These are phyloP conservation scores for Erinaceus europaeus DNA, from an alignment of 2,113 vertebrate genomes.

Conservation along the genomic window DNA sequence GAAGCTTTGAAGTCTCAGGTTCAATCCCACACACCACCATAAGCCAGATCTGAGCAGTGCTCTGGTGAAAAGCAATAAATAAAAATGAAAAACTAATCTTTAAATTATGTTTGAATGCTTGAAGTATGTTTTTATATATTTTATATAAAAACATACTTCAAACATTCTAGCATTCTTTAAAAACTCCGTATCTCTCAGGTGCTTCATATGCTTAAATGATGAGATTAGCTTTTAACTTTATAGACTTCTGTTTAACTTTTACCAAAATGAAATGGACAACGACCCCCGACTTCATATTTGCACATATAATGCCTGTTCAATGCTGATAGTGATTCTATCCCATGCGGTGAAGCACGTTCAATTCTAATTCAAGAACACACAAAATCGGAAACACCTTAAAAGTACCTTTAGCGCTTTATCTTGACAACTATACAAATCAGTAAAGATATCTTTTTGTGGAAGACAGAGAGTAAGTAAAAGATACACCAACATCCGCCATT, in stretches of 20 bases:
- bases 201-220: too few species aligned
- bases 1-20: too few species aligned
- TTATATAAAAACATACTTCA: background rate
- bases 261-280: background rate
- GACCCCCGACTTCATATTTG: background rate
- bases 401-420: background rate
- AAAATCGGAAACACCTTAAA: background rate
- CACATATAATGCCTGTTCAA: background rate
- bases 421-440: conserved; percentile 1
- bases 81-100: too few species aligned
- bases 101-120: too few species aligned
- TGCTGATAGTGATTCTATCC: background rate
- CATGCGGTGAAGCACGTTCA: background rate
- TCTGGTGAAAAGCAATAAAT: too few species aligned
- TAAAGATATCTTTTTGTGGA: background rate
- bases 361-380: background rate
- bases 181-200: too few species aligned
- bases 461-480: conserved; percentile 31
- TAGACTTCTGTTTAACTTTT: background rate
- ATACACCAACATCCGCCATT: background rate
- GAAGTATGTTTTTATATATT: too few species aligned
- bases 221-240: background rate
- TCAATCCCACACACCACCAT: too few species aligned
- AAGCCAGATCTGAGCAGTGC: too few species aligned
- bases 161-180: background rate